Evolutionary conservation across 2,888 invertebrate species (phyloP), one percentile per base, ranked within the genome.

Genomic region (Spicauda simplicius): DNA sequence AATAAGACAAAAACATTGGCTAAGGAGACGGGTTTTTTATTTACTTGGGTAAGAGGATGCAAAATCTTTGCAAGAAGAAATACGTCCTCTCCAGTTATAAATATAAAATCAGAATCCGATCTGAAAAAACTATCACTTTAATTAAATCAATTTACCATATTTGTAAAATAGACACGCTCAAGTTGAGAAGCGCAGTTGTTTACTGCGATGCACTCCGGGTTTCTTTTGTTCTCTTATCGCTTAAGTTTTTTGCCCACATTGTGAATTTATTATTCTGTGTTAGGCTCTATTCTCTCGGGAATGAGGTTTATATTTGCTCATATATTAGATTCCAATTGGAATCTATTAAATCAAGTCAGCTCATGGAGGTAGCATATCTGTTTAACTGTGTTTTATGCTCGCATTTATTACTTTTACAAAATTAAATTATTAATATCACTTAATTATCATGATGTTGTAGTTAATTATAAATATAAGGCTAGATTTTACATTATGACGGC

Each of bases 31-130:
- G 4, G 20, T 54, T 62, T 62, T 41, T 11, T 2, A 14, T 62
- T 16, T 41, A 33, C 19, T 12, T 62, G 54, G 62, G 62, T 62
- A 11, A 62, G 41, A 30, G 18, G 25, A 12, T 62, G 53, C 12
- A 62, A 62, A n/a, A 62, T 62, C 8, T 41, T 62, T 12, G 54
- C 19, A 6, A 25, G 54, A n/a, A 62, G 54, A 54, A 62, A 52
- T 37, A 8, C 33, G n/a, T 41, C 53, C 25, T 54, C 62, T 1
- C 41, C 53, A 18, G 50, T 54, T n/a, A 37, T 53, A 33, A 65
- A 56, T 10, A 53, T 54, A 3, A 12, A 41, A 37, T 62, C 52
- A 41, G 19, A 52, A n/a, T n/a, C 11, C 5, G 62, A 62, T 30
- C 19, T 62, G 18, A 62, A 41, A 19, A 56, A 64, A 56, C 12